These are phyloP conservation scores for Actinia tenebrosa DNA, from an alignment of 64 coral and sea anemone species.

Conservation along the genomic window DNA sequence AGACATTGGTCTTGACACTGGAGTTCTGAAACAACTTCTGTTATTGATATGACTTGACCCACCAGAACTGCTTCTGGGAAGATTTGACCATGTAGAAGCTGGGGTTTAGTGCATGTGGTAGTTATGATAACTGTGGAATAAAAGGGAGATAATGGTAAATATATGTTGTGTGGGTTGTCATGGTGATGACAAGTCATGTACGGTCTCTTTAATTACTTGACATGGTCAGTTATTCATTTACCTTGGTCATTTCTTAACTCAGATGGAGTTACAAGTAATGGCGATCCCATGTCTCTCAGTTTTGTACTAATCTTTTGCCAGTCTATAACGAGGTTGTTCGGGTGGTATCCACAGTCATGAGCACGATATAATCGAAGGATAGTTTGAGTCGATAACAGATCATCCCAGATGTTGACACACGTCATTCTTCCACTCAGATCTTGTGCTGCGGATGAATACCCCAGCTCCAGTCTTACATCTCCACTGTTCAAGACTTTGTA, in stretches of 20 bases:
- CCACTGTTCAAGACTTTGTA: not conserved
- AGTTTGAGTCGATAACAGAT: not conserved
- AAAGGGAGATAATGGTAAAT: not conserved
- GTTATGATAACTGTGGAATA: not conserved
- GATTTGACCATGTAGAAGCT: not conserved
- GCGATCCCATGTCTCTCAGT: not conserved
- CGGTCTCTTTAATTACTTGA: not conserved
- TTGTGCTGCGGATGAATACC: not conserved
- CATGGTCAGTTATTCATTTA: not conserved
- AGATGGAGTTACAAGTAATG: not conserved
- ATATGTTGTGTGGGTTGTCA: not conserved
- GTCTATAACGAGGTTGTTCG: not conserved
- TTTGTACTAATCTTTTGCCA: not conserved
- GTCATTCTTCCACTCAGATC: not conserved
- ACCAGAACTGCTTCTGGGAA: not conserved
- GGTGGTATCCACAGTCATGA: not conserved
- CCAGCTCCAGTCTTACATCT: not conserved
- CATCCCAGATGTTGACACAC: not conserved
- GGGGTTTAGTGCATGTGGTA: not conserved
- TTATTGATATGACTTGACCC: not conserved
- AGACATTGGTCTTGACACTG: constrained; percentile 6
- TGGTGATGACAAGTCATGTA: not conserved
- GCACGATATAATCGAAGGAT: not conserved
- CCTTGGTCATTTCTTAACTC: not conserved
- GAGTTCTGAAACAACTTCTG: constrained; percentile 1